These are phyloP conservation scores for Cephus pygmeus DNA, from an alignment of 2,888 invertebrate genomes.

Conservation along the genomic window DNA sequence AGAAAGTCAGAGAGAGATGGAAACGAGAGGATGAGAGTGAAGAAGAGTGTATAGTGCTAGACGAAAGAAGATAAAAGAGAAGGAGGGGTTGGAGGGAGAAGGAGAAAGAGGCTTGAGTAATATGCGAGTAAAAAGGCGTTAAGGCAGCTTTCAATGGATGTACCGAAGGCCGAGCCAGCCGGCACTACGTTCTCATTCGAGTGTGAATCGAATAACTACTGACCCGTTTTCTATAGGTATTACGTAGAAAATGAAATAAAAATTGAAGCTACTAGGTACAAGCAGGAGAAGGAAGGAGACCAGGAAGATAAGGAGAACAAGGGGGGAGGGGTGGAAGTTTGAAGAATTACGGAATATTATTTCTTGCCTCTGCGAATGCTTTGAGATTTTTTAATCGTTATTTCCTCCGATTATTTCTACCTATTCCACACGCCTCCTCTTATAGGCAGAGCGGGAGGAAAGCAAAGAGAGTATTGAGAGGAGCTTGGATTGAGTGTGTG, in stretches of 20 bases:
- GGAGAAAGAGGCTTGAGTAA: constrained; percentile 7
- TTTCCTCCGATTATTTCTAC: constrained; percentile 3
- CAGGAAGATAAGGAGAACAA: constrained; percentile 10
- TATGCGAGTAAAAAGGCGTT: constrained; percentile 17
- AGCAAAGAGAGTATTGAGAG: neutral
- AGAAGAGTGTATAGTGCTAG: neutral
- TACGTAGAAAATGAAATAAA: constrained; percentile 17
- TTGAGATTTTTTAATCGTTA: constrained; percentile 21
- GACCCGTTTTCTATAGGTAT: constrained; percentile 13
- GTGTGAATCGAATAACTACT: constrained; percentile 38
- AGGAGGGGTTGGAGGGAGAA: neutral
- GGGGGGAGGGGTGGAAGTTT: neutral
- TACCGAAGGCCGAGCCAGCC: constrained; percentile 14
- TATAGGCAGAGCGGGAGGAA: constrained; percentile 10
- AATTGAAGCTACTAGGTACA: neutral
- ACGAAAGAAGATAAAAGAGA: neutral
- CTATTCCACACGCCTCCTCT: neutral
- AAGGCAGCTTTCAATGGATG: constrained; percentile 30
- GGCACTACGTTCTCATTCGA: constrained; percentile 30
- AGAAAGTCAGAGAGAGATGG: neutral
- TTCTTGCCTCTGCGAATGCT: constrained; percentile 21
- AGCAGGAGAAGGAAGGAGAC: constrained; percentile 11
- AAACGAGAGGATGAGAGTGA: neutral
- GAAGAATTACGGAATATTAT: constrained; percentile 18
- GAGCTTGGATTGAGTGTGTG: neutral